Base-by-base conservation (phyloP, 2,113 vertebrate genomes). In the Perca fluviatilis region DNA sequence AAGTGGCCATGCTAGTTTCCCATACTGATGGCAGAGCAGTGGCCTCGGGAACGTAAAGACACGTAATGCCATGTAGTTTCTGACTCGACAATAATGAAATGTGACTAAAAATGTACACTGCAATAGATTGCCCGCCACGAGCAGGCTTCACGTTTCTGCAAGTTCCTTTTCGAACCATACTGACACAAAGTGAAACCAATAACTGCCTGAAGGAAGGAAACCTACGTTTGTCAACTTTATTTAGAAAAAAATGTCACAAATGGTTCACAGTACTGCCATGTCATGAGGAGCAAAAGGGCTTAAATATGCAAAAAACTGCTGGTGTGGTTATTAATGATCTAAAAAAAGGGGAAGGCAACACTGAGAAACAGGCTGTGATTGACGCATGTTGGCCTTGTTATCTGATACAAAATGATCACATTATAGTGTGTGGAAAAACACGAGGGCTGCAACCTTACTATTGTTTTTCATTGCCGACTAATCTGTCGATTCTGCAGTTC, bases 151-250 rank as follows among this genome's bases (percentile, higher is more conserved):
- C 16, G 14, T 77, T 40, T 63, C 49, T 67, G 8, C 11, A 16
- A 21, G 67, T 58, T 86, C 2, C 51, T 81, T 74, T 79, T 61
- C 30, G 80, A 14, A 49, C 16, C 23, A 49, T 4, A 10, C 51
- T 61, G 62, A 67, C 46, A 4, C 71, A 51, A 86, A 74, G 1
- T 4, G 64, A 87, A 89, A 91, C 77, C 57, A 64, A 15, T 1
- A 13, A 30, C 57, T 6, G 25, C 6, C 62, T 11, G 43, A 50
- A 51, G 75, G 79, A 51, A 77, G 69, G 79, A 84, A 81, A 70
- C 27, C 46, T 5, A 51, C 62, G n/a, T 53, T 19, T 7, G 51
- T 25, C 62, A 36, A 10, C 50, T 71, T 56, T 1, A 14, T n/a
- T 8, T 1, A 23, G 36, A n/a, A 66, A 14, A 65, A 60, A 69